Percentiles rank a stretch among this genome's conserved stretches.
phyloP scores from a whole-genome alignment of 2,797 vertebrate genomes.

The Lutra lutra region DNA sequence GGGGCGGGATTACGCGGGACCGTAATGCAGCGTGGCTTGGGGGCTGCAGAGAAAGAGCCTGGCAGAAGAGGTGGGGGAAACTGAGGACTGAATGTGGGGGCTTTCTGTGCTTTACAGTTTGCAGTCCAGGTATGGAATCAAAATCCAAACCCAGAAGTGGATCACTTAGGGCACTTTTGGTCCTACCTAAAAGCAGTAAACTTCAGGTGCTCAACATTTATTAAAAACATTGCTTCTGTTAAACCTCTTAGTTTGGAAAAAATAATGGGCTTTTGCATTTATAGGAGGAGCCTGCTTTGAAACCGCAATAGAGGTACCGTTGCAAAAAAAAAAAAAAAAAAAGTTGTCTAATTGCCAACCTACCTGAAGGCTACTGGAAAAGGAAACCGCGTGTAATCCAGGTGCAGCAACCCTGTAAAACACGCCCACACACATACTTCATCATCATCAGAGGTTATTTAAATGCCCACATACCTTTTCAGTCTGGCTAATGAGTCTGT shows the following conservation, averaged over 20 bases:
- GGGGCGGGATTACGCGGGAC: slow-evolving; percentile 2
- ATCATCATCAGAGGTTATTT: slow-evolving; percentile 35
- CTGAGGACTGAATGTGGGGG: not conserved
- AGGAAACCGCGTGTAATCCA: slow-evolving; percentile 37
- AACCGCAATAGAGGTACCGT: slow-evolving; percentile 53
- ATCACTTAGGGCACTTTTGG: not conserved
- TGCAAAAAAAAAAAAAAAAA: slow-evolving; percentile 59
- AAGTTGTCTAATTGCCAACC: slow-evolving; percentile 63
- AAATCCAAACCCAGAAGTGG: not conserved
- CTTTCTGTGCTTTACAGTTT: not conserved
- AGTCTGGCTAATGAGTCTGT: not conserved
- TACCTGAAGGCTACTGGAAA: slow-evolving; percentile 76
- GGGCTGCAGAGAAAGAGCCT: not conserved
- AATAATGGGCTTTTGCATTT: not conserved
- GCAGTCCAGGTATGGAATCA: not conserved
- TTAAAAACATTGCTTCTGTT: not conserved
- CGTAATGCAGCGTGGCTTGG: not conserved
- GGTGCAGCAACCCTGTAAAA: slow-evolving; percentile 56
- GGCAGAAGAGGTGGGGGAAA: not conserved
- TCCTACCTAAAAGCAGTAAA: not conserved
- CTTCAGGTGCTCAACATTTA: not conserved
- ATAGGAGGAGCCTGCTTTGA: slow-evolving; percentile 3
- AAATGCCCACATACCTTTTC: slow-evolving; percentile 53
- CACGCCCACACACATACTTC: slow-evolving; percentile 62
- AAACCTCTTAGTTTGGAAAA: not conserved